A percentile compares a stretch with the other conserved stretches of the same genome.
Conservation (phyloP, 2,797 vertebrate species). For the Argyrosomus regius region DNA sequence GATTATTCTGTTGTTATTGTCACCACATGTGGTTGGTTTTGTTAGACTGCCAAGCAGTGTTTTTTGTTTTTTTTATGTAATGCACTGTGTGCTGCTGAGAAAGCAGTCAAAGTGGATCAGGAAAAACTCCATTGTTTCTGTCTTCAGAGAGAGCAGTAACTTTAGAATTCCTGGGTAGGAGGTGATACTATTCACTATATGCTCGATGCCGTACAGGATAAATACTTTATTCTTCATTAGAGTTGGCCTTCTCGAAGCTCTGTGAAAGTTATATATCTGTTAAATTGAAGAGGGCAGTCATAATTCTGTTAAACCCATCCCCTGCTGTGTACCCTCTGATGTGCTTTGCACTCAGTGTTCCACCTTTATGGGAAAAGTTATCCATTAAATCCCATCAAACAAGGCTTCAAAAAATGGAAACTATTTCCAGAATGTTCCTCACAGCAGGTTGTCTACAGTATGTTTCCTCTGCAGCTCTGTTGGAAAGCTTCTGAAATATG, state of each 20-base stretch:
- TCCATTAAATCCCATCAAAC: slow-evolving; percentile 55
- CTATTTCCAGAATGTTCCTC: slow-evolving; percentile 49
- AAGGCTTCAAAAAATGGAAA: slow-evolving; percentile 48
- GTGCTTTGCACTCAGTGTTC: slow-evolving; percentile 17
- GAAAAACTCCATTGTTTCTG: not conserved
- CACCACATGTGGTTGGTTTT: slow-evolving; percentile 48
- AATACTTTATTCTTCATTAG: slow-evolving; percentile 12
- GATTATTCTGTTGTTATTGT: slow-evolving; percentile 59
- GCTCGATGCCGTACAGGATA: not conserved
- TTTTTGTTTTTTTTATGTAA: slow-evolving; percentile 29
- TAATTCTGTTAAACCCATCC: slow-evolving; percentile 47
- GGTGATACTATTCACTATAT: not conserved
- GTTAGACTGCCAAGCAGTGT: slow-evolving; percentile 42
- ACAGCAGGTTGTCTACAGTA: slow-evolving; percentile 19
- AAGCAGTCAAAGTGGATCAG: slow-evolving; percentile 37
- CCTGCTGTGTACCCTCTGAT: slow-evolving; percentile 42
- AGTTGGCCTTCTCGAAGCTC: not conserved
- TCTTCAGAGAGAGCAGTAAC: not conserved
- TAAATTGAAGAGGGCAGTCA: slow-evolving; percentile 34
- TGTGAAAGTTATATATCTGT: slow-evolving; percentile 26
- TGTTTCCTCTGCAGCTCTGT: slow-evolving; percentile 30
- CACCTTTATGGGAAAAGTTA: slow-evolving; percentile 47
- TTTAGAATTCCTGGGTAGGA: not conserved
- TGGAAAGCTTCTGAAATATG: slow-evolving; percentile 57
- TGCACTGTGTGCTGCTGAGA: slow-evolving; percentile 35